Conservation (phyloP, 2,797 vertebrate genomes). For the Otolemur crassicaudatus region DNA sequence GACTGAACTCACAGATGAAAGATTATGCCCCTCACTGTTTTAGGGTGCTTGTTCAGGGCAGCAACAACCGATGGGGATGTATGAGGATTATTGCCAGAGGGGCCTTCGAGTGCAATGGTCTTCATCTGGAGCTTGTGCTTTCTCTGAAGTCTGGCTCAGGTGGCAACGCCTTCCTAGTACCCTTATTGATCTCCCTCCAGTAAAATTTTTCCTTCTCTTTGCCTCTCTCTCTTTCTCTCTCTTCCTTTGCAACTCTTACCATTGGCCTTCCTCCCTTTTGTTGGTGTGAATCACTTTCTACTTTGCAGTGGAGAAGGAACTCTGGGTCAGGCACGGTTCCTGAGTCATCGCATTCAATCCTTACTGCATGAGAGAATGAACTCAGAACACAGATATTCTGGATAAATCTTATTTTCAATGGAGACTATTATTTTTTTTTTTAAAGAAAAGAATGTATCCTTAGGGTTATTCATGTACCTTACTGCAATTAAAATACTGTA, state of each 20-base stretch:
- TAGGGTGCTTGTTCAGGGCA: background rate
- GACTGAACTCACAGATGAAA: conserved; percentile 47
- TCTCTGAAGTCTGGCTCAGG: background rate
- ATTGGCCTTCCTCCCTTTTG: background rate
- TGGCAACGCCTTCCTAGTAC: background rate
- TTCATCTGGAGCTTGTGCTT: background rate
- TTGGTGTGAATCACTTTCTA: background rate
- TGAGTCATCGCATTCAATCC: background rate
- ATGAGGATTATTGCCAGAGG: background rate
- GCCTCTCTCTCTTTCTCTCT: background rate
- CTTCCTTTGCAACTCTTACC: background rate
- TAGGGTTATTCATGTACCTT: background rate
- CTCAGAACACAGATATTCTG: background rate
- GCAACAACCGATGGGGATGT: background rate
- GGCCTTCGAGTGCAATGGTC: background rate
- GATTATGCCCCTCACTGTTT: conserved; percentile 44
- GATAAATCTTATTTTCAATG: background rate
- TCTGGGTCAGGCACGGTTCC: background rate
- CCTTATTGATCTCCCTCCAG: background rate
- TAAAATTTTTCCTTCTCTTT: background rate
- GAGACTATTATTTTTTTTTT: background rate
- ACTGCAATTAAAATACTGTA: background rate
- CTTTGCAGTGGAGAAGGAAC: background rate
- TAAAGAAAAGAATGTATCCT: background rate
- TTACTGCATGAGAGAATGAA: background rate